phyloP scores from a whole-genome alignment of 2,888 invertebrate species.

The Thymelicus acteon region DNA sequence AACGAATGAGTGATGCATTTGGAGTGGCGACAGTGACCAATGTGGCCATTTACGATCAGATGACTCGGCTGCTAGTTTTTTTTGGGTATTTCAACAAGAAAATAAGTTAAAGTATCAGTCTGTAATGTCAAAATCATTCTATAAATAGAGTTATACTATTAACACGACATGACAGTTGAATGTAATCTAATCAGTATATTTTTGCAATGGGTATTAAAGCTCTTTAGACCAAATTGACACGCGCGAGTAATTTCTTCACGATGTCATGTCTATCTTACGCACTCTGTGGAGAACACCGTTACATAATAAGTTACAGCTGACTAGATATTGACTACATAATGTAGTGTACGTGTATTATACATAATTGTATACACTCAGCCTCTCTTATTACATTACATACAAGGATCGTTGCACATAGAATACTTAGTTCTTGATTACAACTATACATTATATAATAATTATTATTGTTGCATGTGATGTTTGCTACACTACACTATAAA shows the following conservation, averaged over 20 bases:
- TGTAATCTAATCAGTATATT: too few relatives aligned
- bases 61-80: too few relatives aligned
- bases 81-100: too few relatives aligned
- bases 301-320: neutral
- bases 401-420: neutral
- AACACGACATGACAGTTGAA: too few relatives aligned
- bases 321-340: constrained; percentile 7
- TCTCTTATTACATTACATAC: constrained; percentile 8
- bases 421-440: neutral
- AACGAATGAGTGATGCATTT: too few relatives aligned
- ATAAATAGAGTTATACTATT: too few relatives aligned
- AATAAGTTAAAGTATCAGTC: too few relatives aligned
- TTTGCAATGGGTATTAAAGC: too few relatives aligned
- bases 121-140: too few relatives aligned
- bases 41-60: too few relatives aligned
- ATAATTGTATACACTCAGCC: neutral
- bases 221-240: too few relatives aligned
- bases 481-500: neutral
- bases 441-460: neutral
- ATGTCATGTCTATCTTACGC: neutral
- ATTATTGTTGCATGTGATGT: neutral
- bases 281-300: constrained; percentile 4
- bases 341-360: neutral
- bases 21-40: too few relatives aligned
- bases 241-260: neutral